A percentile compares a stretch with the other conserved stretches of the same genome.
Evolutionary conservation across 2,888 invertebrate genomes (phyloP).

Genomic region (Phortica magna): DNA sequence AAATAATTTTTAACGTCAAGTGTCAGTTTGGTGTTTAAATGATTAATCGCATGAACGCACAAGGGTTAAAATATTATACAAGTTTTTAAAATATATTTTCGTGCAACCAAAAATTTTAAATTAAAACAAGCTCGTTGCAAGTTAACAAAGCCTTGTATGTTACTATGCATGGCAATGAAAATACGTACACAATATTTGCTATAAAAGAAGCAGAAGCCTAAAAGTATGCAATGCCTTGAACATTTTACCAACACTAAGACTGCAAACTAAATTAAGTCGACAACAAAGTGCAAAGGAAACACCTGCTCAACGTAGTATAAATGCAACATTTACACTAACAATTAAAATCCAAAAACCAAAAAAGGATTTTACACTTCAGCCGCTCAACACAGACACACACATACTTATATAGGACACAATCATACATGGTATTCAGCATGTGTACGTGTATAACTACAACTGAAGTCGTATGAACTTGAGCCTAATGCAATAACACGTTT

Average conservation of each 20-base stretch:
- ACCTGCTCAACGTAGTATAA: constrained; percentile 13
- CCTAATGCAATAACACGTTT: constrained; percentile 17
- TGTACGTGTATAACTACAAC: constrained; percentile 33
- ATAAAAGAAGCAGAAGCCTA: background rate
- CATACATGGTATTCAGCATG: background rate
- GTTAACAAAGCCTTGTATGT: background rate
- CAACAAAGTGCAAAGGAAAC: constrained; percentile 12
- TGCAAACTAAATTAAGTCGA: constrained; percentile 57
- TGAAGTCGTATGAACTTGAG: constrained; percentile 36
- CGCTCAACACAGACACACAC: constrained; percentile 50
- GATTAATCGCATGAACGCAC: background rate
- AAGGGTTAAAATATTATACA: background rate
- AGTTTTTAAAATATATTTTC: background rate
- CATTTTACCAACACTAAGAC: constrained; percentile 17
- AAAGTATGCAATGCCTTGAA: background rate
- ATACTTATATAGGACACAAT: background rate
- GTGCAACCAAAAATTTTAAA: background rate
- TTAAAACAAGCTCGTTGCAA: background rate
- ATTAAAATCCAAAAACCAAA: constrained; percentile 36
- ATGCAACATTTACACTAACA: constrained; percentile 47
- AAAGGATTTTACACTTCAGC: constrained; percentile 30
- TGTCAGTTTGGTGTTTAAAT: background rate
- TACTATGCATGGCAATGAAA: background rate
- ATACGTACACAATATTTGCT: background rate
- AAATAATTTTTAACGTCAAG: background rate